These are phyloP conservation scores for Andrena dorsata DNA, from an alignment of 2,888 invertebrate genomes.

Conservation along the genomic window DNA sequence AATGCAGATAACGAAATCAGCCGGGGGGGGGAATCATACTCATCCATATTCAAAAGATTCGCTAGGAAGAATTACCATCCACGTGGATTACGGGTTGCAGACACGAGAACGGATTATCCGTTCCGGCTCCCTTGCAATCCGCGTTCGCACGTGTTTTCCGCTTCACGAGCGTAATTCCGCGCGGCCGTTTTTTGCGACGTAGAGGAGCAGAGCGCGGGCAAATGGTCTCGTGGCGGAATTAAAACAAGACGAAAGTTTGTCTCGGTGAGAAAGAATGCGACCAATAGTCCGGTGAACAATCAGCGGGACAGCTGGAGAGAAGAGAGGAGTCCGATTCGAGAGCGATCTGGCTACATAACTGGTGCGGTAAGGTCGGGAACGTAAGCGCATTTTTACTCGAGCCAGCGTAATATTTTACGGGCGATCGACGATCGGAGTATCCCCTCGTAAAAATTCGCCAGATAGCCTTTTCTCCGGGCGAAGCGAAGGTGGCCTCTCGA, in stretches of 20 bases:
- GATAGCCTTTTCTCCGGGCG: background rate
- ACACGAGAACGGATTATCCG: conserved; percentile 35
- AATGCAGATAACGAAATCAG: conserved; percentile 33
- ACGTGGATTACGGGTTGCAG: conserved; percentile 35
- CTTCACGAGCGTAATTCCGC: conserved; percentile 7
- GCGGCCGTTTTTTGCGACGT: too few relatives aligned
- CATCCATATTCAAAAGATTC: conserved; percentile 49
- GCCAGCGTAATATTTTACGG: conserved; percentile 48
- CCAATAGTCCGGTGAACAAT: too few relatives aligned
- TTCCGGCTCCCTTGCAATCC: background rate
- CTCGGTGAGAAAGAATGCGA: too few relatives aligned
- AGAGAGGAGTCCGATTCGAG: background rate
- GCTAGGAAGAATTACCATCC: conserved; percentile 28
- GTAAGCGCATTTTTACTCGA: conserved; percentile 34
- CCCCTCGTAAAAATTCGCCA: conserved; percentile 26
- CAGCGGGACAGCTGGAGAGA: background rate
- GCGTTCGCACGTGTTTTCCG: background rate
- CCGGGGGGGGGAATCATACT: conserved; percentile 38
- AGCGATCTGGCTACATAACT: too few relatives aligned
- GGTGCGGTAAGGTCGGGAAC: background rate
- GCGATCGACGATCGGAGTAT: conserved; percentile 42
- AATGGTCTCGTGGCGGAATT: background rate
- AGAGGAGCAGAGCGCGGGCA: background rate
- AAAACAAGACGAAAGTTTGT: background rate
- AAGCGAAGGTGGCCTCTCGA: background rate